These are phyloP conservation scores for Okapia johnstoni DNA, from an alignment of 2,113 vertebrate species.

Conservation along the genomic window DNA sequence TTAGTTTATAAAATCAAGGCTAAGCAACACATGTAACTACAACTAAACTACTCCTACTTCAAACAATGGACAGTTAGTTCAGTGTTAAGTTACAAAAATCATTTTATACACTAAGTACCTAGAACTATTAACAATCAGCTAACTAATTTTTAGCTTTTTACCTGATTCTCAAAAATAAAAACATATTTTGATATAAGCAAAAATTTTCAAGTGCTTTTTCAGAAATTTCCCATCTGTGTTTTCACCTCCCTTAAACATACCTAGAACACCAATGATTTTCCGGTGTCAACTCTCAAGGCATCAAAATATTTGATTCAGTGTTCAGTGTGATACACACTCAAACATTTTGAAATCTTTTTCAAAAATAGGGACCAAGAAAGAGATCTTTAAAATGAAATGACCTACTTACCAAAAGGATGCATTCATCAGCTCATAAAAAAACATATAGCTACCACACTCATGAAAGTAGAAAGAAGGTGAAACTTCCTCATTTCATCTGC, in stretches of 20 bases:
- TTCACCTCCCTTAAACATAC: not conserved
- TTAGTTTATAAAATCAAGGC: conserved; percentile 1
- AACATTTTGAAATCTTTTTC: not conserved
- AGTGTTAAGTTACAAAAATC: not conserved
- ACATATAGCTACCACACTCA: not conserved
- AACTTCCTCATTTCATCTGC: not conserved
- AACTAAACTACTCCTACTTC: not conserved
- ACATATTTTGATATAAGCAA: not conserved
- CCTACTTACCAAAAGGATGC: not conserved
- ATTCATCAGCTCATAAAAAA: not conserved
- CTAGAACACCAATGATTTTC: not conserved
- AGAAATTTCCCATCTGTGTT: not conserved
- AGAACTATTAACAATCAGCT: not conserved
- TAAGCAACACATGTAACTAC: not conserved
- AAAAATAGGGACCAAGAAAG: not conserved
- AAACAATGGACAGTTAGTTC: not conserved
- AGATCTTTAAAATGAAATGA: not conserved
- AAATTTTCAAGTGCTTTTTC: not conserved
- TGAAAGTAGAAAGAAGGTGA: not conserved
- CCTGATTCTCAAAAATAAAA: not conserved
- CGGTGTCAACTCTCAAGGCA: not conserved
- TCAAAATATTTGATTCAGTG: not conserved
- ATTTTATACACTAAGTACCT: not conserved
- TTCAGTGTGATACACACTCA: not conserved
- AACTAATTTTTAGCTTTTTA: not conserved